phyloP scores from a whole-genome alignment of 2,797 vertebrate genomes.

The Sebastes oblongus region DNA sequence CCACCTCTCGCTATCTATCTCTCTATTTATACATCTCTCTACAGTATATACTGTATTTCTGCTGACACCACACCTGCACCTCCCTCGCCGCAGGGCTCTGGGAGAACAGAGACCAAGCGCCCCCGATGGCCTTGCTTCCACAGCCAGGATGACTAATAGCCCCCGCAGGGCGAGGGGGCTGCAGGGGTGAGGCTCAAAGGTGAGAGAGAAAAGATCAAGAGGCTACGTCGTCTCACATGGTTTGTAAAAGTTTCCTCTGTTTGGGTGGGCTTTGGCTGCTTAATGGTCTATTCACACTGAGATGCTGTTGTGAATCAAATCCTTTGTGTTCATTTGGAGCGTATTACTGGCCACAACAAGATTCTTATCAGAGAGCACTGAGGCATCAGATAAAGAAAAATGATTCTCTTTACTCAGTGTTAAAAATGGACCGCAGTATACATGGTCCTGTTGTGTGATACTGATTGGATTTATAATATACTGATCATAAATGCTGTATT shows the following conservation, averaged over 20 bases:
- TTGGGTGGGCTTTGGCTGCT: conserved; percentile 30
- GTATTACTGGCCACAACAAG: neutral
- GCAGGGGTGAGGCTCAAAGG: conserved; percentile 52
- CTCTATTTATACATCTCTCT: conserved; percentile 66
- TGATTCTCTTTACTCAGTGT: neutral
- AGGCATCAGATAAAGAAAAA: conserved; percentile 9
- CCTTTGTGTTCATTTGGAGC: conserved; percentile 14
- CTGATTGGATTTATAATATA: neutral
- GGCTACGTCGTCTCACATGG: neutral
- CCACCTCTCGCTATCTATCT: conserved; percentile 51
- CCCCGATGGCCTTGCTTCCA: conserved; percentile 56
- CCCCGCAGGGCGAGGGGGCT: conserved; percentile 48
- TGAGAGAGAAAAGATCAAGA: conserved; percentile 40
- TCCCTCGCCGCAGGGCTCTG: conserved; percentile 45
- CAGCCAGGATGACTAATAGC: conserved; percentile 68
- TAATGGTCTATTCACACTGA: conserved; percentile 6
- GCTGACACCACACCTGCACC: conserved; percentile 64
- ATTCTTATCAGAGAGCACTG: conserved; percentile 9
- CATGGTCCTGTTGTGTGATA: neutral
- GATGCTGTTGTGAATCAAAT: conserved; percentile 7
- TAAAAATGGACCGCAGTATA: neutral
- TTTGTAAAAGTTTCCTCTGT: conserved; percentile 20
- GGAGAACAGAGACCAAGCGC: conserved; percentile 54
- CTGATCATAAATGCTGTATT: neutral
- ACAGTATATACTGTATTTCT: conserved; percentile 53